These are phyloP conservation scores for Melieria omissa DNA, from an alignment of 2,888 invertebrate genomes.

Conservation along the genomic window DNA sequence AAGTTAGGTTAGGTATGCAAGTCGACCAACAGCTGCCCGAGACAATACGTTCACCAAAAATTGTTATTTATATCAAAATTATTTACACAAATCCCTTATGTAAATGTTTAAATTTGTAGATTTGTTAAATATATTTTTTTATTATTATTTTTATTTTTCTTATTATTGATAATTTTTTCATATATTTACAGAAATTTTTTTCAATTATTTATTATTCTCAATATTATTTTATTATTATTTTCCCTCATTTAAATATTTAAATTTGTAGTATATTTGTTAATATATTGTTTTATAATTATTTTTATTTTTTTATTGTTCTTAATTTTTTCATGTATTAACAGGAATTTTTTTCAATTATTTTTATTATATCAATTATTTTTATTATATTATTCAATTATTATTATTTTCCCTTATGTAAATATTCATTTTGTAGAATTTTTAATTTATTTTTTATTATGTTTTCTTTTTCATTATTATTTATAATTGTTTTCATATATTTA, in stretches of 20 bases:
- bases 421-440: slow-evolving; percentile 24
- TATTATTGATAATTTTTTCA: slow-evolving; percentile 7
- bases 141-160: slow-evolving; percentile 14
- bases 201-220: too few relatives aligned
- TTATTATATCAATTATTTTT: slow-evolving; percentile 2
- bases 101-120: slow-evolving; percentile 20
- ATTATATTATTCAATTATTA: not conserved
- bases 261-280: slow-evolving; percentile 17
- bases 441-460: not conserved
- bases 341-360: slow-evolving; percentile 7
- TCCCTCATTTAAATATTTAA: not conserved
- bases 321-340: not conserved
- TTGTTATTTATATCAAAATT: too few relatives aligned
- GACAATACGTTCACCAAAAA: too few relatives aligned
- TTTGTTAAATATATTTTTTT: slow-evolving; percentile 12
- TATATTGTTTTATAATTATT: slow-evolving; percentile 9
- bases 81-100: not conserved
- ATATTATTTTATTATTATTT: slow-evolving; percentile 35
- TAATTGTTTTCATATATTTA: too few relatives aligned
- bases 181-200: too few relatives aligned
- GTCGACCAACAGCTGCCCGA: too few relatives aligned
- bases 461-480: slow-evolving; percentile 16
- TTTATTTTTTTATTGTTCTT: slow-evolving; percentile 1
- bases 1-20: too few relatives aligned
- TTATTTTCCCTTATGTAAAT: slow-evolving; percentile 10